Conservation (phyloP, 2,113 vertebrate genomes). For the Tupaia chinensis region DNA sequence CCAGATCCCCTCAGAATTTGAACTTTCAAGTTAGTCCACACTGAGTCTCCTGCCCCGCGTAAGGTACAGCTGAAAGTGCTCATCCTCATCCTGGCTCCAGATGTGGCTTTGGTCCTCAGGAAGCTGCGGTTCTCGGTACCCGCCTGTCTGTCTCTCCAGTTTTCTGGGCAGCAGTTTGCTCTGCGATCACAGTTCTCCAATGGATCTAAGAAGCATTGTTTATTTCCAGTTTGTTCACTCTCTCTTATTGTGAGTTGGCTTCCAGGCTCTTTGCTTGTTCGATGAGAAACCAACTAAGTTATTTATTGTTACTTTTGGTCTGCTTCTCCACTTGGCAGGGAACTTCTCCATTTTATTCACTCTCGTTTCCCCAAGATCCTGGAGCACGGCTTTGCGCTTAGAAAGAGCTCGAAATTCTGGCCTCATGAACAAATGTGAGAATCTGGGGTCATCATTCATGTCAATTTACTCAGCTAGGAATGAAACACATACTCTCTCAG, state of each 20-base stretch:
- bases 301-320: background rate
- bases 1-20: background rate
- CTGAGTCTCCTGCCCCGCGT: background rate
- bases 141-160: background rate
- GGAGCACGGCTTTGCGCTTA: background rate
- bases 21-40: background rate
- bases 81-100: background rate
- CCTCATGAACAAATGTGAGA: background rate
- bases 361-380: background rate
- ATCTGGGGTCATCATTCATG: background rate
- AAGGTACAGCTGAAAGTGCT: background rate
- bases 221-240: conserved; percentile 13
- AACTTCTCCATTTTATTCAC: background rate
- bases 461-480: background rate
- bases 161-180: background rate
- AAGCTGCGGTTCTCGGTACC: background rate
- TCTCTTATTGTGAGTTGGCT: background rate
- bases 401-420: background rate
- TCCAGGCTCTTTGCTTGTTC: background rate
- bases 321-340: background rate
- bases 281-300: background rate
- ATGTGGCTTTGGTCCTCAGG: background rate
- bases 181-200: background rate
- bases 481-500: background rate
- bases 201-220: background rate